Percentiles rank a stretch among this genome's conserved stretches.
phyloP scores from a whole-genome alignment of 2,113 vertebrate genomes.

The Morone chrysops region DNA sequence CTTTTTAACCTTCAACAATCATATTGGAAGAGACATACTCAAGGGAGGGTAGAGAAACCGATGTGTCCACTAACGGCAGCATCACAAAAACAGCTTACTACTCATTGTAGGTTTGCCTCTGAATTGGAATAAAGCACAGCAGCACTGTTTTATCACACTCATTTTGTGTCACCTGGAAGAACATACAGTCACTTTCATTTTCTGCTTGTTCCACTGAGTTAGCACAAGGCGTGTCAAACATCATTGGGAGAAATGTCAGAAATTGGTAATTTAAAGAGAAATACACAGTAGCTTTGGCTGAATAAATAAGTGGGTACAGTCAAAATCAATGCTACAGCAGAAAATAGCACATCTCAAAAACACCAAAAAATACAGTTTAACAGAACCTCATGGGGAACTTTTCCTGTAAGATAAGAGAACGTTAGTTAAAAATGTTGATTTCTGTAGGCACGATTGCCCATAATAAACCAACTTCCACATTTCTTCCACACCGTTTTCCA shows the following conservation, averaged over 20 bases:
- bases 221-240: neutral
- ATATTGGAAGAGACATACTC: neutral
- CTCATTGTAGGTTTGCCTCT: neutral
- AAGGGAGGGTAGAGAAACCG: neutral
- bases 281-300: neutral
- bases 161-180: neutral
- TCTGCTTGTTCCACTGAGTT: neutral
- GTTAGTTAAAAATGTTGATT: neutral
- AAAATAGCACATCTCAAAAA: neutral
- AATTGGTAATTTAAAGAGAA: neutral
- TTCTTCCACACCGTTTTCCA: slow-evolving; percentile 11
- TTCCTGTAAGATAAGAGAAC: slow-evolving; percentile 1
- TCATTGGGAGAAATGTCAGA: neutral
- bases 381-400: neutral
- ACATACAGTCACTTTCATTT: neutral
- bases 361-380: neutral
- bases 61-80: neutral
- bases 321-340: neutral
- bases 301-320: neutral
- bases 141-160: neutral
- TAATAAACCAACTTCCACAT: slow-evolving; percentile 13
- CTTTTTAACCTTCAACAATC: neutral
- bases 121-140: neutral
- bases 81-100: neutral
- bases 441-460: neutral